Evolutionary conservation across 2,888 invertebrate genomes (phyloP), one percentile per base, ranked within the genome.

Genomic region (Hartigia nigra): DNA sequence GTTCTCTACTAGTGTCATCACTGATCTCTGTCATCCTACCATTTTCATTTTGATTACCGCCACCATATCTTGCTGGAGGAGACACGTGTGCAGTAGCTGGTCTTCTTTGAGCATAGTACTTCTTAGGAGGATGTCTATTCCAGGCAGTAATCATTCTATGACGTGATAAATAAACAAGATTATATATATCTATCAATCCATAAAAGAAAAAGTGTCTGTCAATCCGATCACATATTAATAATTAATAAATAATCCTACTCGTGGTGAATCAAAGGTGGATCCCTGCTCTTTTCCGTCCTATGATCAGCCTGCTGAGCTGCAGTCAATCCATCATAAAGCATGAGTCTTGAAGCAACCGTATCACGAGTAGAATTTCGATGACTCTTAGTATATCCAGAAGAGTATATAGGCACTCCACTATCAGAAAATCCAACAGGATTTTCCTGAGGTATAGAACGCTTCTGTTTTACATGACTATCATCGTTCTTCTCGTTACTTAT

Each of bases 41-140:
- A 55, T 55, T 55, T 55, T 9, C 55, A 23, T 55, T 23, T 55
- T 9, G 55, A 55, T 23, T 55, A 55, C 55, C 5, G 23, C 5
- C 9, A 9, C 55, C 23, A 55, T 9, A 9, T 55, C 55, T 55
- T 23, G 23, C 23, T 55, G 55, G 55, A 55, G 23, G 23, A 12
- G 12, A 72, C 12, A 31, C 72, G 72, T 72, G 72, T 9, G 31
- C 31, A 1, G 72, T 72, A 0, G 72, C 81, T 12, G 79, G 31
- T 31, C 81, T 75, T 12, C 79, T 69, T 35, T 79, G 80, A 39
- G 83, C 80, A 70, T 86, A 79, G 75, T 87, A 87, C 72, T 88
- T 88, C 77, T 88, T 88, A 12, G 88, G 86, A 0, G 87, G 85
- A 78, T 86, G 80, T 72, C 83, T 76, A 37, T 78, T 76, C n/a